Base-by-base conservation (phyloP, 1,140 invertebrate genomes). In the Neotoxoptera formosana region DNA sequence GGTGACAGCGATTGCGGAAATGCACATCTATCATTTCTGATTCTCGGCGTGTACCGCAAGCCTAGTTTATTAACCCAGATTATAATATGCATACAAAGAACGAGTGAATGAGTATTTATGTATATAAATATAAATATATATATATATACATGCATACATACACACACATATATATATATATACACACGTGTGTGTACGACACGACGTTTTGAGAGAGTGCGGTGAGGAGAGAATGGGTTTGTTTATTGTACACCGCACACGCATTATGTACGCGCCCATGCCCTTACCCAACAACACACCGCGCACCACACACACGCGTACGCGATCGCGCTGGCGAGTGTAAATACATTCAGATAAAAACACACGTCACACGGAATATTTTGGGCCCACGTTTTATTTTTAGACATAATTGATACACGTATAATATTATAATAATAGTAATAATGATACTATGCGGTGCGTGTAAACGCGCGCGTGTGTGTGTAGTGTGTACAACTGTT, bases 191-290 rank as follows among this genome's bases (percentile, higher is more conserved):
- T 90, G 25, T 45, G 41, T 17, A 60, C 25, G 56, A 67, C 23
- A 86, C 41, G 87, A 53, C 17, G 30, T n/a, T 53, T 20, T 23
- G 88, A 41, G 51, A 89, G n/a, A 84, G 84, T 11, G 25, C 45
- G 87, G 48, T 34, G 89, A 67, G 45, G 53, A 83, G 20, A 51
- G 67, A 93, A 86, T 93, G 81, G 81, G 76, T 93, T 93, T 93
- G 91, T 93, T 93, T 93, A 93, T 93, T 84, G 76, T 93, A 53
- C 14, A 30, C 67, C 91, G 81, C 81, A 83, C 91, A 93, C 81
- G 81, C 91, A 93, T 93, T 93, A 93, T 93, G 48, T 93, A 86
- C 91, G 91, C 91, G 48, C 91, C 48, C 91, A 93, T 93, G 91
- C 76, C 91, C 91, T 93, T 93, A 93, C 91, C 60, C 91, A 93